Evolutionary conservation across 2,113 vertebrate species (phyloP).

Genomic region (Myotis brandtii): DNA sequence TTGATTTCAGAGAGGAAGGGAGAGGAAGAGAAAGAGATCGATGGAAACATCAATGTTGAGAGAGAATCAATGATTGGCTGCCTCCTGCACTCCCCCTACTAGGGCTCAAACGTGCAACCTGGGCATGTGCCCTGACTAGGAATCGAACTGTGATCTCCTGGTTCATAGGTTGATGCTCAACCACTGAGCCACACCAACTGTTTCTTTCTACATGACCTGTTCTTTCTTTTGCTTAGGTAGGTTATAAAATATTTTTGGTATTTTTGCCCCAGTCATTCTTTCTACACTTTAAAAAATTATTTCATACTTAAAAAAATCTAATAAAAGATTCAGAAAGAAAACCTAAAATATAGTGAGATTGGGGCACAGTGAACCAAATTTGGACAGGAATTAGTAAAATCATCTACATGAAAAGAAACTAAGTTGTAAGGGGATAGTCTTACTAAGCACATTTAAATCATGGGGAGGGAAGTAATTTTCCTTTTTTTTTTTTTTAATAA

Average conservation of each 20-base stretch:
- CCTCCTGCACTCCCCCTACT: no score
- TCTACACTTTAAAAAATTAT: neutral
- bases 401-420: neutral
- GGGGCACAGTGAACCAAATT: neutral
- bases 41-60: no score
- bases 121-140: no score
- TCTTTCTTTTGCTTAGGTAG: neutral
- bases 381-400: constrained; percentile 5
- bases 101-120: no score
- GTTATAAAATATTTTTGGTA: neutral
- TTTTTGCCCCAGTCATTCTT: constrained; percentile 2
- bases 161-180: no score
- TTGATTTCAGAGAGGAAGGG: no score
- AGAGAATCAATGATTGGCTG: no score
- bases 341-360: neutral
- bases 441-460: neutral
- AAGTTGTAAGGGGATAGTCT: neutral
- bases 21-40: no score
- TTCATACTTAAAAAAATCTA: neutral
- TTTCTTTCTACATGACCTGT: neutral
- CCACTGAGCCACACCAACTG: no score
- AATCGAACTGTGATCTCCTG: no score
- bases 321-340: constrained; percentile 40
- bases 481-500: no score
- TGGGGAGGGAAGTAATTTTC: neutral